Conservation (phyloP, 2,888 invertebrate genomes). For the Heliothis peltigera region DNA sequence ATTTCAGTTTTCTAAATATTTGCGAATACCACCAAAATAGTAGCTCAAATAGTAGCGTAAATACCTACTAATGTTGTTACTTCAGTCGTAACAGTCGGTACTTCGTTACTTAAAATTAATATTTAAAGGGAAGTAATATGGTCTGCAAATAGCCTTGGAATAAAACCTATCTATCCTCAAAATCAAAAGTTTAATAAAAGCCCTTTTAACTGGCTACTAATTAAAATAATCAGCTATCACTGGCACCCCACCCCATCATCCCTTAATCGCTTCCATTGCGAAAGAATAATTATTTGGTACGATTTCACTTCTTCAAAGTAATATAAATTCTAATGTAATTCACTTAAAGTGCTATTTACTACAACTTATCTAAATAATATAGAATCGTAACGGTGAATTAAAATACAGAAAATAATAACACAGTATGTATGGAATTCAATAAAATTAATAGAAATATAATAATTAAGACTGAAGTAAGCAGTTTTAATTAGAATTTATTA, state of each 20-base stretch:
- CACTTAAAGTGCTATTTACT: not conserved
- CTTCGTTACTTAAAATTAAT: no score
- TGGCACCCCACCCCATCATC: constrained; percentile 42
- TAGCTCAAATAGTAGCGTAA: no score
- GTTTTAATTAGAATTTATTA: constrained; percentile 50
- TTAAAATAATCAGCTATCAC: constrained; percentile 20
- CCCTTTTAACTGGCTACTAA: not conserved
- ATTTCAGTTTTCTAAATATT: no score
- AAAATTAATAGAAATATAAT: constrained; percentile 20
- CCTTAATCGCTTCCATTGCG: constrained; percentile 58
- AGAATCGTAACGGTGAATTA: constrained; percentile 30
- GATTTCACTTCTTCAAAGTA: constrained; percentile 8
- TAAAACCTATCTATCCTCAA: no score
- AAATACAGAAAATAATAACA: constrained; percentile 11
- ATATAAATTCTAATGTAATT: not conserved
- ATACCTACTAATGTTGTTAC: no score
- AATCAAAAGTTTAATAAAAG: not conserved
- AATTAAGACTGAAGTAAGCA: constrained; percentile 20
- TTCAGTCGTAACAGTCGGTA: no score
- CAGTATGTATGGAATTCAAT: constrained; percentile 21
- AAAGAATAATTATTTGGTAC: constrained; percentile 61
- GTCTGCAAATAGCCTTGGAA: no score
- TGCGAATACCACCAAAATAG: no score
- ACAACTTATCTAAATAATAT: not conserved
- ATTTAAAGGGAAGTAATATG: no score